Conservation (phyloP, 2,113 vertebrate species). For the Thalassarche chlororhynchos region DNA sequence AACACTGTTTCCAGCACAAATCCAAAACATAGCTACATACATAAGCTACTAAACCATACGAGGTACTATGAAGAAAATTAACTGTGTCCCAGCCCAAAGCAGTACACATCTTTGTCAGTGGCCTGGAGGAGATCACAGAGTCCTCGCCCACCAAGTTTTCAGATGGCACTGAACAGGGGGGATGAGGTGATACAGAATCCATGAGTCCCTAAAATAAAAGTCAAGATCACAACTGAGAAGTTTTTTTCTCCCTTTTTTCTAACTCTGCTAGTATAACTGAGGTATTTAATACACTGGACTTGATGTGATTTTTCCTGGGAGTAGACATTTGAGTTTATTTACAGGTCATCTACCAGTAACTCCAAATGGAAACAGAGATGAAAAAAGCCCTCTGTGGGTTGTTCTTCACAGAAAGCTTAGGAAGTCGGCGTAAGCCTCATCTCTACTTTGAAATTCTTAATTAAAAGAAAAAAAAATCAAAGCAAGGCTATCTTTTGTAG, state of each 20-base stretch:
- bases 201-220: background rate
- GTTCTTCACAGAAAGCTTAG: background rate
- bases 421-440: background rate
- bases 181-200: background rate
- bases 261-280: background rate
- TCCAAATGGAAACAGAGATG: background rate
- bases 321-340: background rate
- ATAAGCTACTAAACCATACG: background rate
- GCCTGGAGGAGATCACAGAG: background rate
- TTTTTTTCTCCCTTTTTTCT: background rate
- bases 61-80: background rate
- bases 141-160: background rate
- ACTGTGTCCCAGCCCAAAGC: background rate
- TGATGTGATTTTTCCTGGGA: background rate
- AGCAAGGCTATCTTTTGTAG: background rate
- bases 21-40: background rate
- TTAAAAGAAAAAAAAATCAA: background rate
- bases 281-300: background rate
- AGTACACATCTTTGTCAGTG: too few relatives aligned
- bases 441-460: background rate
- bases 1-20: background rate
- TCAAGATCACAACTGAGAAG: background rate
- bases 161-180: accelerated
- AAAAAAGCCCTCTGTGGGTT: background rate
- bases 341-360: background rate